Evolutionary conservation across 2,113 vertebrate genomes (phyloP).

Genomic region (Pyrgilauda ruficollis): DNA sequence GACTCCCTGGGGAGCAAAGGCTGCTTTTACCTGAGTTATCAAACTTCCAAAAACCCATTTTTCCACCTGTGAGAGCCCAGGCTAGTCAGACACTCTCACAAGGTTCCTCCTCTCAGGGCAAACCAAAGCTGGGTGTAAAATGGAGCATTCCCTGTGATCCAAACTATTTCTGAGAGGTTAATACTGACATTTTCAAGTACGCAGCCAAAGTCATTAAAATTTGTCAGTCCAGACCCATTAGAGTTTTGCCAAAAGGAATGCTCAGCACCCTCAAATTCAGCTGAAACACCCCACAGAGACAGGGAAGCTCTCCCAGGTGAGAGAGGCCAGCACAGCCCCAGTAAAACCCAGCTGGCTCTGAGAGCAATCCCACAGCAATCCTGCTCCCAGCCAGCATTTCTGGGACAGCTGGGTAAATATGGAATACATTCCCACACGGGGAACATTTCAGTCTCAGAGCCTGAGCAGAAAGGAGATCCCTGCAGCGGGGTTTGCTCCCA

Average conservation of each 20-base stretch:
- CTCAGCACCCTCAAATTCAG: background rate
- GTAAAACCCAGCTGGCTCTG: background rate
- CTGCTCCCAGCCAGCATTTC: background rate
- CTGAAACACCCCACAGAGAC: background rate
- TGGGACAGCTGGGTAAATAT: background rate
- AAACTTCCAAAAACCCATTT: background rate
- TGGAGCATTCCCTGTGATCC: background rate
- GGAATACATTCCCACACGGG: background rate
- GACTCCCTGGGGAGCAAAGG: background rate
- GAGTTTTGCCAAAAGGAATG: background rate
- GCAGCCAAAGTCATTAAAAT: background rate
- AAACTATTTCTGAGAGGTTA: background rate
- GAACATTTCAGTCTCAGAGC: background rate
- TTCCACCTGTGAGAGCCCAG: background rate
- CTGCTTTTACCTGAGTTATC: background rate
- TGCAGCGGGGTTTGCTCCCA: background rate
- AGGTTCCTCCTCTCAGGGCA: background rate
- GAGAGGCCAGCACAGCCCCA: background rate
- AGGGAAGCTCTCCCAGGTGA: background rate
- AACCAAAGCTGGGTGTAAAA: background rate
- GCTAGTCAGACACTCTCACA: fast-evolving
- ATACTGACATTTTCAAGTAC: background rate
- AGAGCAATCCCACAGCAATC: background rate
- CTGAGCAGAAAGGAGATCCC: background rate
- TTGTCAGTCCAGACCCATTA: background rate